Percentiles rank a stretch among this genome's conserved stretches.
phyloP scores from a whole-genome alignment of 2,113 vertebrate species.

The Diglossa brunneiventris region DNA sequence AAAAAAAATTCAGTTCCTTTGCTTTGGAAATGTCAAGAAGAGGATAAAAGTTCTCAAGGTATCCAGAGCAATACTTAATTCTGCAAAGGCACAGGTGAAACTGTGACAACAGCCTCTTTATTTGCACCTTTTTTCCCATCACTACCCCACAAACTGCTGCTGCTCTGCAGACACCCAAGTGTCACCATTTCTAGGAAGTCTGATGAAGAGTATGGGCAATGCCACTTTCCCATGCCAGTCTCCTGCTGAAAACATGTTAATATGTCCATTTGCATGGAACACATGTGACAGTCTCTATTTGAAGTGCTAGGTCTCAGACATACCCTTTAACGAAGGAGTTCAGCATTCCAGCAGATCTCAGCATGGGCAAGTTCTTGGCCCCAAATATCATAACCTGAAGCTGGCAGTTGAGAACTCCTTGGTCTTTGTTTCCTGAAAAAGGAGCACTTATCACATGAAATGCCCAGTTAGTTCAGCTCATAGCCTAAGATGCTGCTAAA shows the following conservation, averaged over 20 bases:
- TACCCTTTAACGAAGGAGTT: slow-evolving; percentile 81
- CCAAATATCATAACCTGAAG: slow-evolving; percentile 75
- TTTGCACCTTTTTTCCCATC: rapidly evolving
- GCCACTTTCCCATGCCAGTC: background rate
- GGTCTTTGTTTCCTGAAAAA: slow-evolving; percentile 40
- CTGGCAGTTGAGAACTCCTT: slow-evolving; percentile 37
- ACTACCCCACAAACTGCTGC: background rate
- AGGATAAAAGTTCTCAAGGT: background rate
- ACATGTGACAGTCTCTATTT: background rate
- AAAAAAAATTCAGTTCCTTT: background rate
- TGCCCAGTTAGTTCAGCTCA: background rate
- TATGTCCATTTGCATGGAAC: background rate
- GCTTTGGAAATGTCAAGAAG: background rate
- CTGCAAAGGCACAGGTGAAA: background rate
- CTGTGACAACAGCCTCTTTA: background rate
- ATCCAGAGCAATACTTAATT: background rate
- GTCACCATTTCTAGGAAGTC: background rate
- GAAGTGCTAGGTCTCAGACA: background rate
- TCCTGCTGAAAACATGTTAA: background rate
- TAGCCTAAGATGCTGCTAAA: background rate
- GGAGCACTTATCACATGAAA: background rate
- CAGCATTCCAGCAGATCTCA: slow-evolving; percentile 62
- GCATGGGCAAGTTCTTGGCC: slow-evolving; percentile 71
- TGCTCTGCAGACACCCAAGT: background rate
- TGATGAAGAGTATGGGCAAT: background rate